Conservation (phyloP, 2,797 vertebrate genomes). For the Coreius guichenoti region DNA sequence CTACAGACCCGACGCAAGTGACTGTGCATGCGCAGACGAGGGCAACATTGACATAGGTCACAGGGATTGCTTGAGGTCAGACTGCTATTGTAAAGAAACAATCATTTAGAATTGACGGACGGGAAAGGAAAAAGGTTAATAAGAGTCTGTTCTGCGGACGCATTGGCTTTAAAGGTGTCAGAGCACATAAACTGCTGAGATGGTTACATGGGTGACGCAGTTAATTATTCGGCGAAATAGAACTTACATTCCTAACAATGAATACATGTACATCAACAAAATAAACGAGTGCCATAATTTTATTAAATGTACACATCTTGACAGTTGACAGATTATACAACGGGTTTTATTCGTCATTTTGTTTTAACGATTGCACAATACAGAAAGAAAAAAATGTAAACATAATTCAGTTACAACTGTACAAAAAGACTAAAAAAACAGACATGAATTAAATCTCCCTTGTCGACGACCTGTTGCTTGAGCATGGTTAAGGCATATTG, state of each 20-base stretch:
- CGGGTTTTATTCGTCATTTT: neutral
- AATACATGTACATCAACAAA: neutral
- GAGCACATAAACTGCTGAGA: neutral
- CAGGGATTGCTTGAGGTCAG: constrained; percentile 23
- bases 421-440: neutral
- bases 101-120: neutral
- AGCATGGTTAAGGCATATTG: neutral
- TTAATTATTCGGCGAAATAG: neutral
- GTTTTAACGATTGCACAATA: neutral
- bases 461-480: neutral
- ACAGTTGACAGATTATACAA: neutral
- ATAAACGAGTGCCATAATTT: neutral
- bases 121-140: neutral
- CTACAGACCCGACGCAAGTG: constrained; percentile 34
- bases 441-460: neutral
- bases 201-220: neutral
- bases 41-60: constrained; percentile 3
- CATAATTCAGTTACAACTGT: neutral
- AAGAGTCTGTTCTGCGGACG: neutral
- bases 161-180: neutral
- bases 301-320: constrained; percentile 20
- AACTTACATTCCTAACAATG: neutral
- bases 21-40: constrained; percentile 52
- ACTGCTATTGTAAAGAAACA: neutral
- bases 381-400: neutral